phyloP scores from a whole-genome alignment of 2,113 vertebrate genomes.

The Glaucomys volans region DNA sequence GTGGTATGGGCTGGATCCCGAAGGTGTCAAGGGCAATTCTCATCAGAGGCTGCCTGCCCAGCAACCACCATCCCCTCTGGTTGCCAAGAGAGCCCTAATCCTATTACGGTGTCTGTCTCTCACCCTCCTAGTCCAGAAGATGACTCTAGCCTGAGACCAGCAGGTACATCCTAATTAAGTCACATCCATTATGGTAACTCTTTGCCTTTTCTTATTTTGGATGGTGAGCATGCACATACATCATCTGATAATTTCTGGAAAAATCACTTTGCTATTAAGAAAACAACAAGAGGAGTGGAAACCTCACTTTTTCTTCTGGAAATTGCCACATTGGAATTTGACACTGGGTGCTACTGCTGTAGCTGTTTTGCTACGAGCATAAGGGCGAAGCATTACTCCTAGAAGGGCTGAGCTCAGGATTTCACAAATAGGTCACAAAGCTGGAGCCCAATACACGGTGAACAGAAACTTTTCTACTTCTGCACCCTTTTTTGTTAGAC shows the following conservation, averaged over 20 bases:
- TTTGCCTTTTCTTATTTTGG: background rate
- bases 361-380: background rate
- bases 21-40: background rate
- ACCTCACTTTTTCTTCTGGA: background rate
- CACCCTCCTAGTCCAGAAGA: background rate
- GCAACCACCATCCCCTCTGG: too few relatives aligned
- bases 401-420: background rate
- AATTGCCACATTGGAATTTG: background rate
- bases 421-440: background rate
- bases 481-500: background rate
- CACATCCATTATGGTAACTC: background rate
- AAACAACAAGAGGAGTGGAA: background rate
- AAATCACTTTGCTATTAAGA: background rate
- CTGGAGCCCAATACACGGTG: rapidly evolving
- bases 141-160: background rate
- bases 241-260: background rate
- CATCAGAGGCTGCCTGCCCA: background rate
- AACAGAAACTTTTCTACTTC: background rate
- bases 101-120: background rate
- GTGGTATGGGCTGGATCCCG: background rate
- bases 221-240: background rate
- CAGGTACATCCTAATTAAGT: background rate
- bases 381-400: background rate
- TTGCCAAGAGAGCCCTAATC: background rate
- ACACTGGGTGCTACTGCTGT: background rate